Base-by-base conservation (phyloP, 2,113 vertebrate species). In the Colinus virginianus region DNA sequence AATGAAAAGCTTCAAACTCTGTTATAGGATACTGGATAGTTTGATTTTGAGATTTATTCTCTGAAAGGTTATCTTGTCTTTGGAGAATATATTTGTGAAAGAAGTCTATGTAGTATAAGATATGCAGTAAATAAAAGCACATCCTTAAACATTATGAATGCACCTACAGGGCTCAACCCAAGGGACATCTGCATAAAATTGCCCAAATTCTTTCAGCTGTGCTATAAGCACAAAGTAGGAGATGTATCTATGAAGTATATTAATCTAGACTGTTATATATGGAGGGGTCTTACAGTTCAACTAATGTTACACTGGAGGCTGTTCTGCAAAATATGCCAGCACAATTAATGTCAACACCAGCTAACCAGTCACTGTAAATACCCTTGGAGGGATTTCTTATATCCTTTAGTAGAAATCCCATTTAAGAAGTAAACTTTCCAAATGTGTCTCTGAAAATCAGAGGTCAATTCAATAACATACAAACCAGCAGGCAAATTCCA, bases 321-420 rank as follows among this genome's bases (percentile, higher is more conserved):
- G 88, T 96, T 95, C 64, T 93, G 88, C 80, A 94, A 95, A 97
- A 94, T 87, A 87, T 77, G 79, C 87, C 89, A 96, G 95, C 91
- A 87, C 51, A 96, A 90, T 91, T 92, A 96, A 92, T 90, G 95
- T 97, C 84, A 93, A 64, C 83, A 88, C 58, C 81, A 89, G 94
- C 95, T 59, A 96, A 91, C 87, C 88, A 96, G 84, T 87, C 74
- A 62, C 90, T 81, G 94, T 90, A 94, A 96, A 95, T 87, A 93
- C 76, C 69, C 77, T 96, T 88, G 55, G 55, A 92, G 94, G 74
- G 56, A 53, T 67, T 87, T 93, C 78, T 90, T 96, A 55, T 59
- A 75, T 86, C 53, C 96, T 94, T 94, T 68, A 94, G 86, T 70
- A 90, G 78, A 93, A 95, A 94, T 85, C 58, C 84, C 67, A 88